Base-by-base conservation (phyloP, 2,797 vertebrate genomes). In the Paguma larvata region DNA sequence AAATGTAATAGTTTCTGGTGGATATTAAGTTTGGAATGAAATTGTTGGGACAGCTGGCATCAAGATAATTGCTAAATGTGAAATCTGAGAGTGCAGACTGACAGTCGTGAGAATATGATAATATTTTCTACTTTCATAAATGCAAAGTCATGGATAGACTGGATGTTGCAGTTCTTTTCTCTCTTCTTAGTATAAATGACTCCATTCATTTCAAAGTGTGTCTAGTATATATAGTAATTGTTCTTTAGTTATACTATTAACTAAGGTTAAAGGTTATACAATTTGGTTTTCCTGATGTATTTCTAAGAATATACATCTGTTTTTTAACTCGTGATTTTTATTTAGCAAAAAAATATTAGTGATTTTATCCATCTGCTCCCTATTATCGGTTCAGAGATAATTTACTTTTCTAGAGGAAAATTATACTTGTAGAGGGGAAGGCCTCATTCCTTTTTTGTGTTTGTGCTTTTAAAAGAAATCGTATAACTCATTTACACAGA, bases 51-150 rank as follows among this genome's bases (percentile, higher is more conserved):
- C 98, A 98, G 97, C 97, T 98, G 98, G 97, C 96, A 98, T 98
- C 94, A 88, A 95, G 79, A 96, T 98, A 98, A 98, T 98, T 98
- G 97, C 85, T 97, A 97, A 98, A 98, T 97, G 93, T 94, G 96
- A 98, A 98, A 97, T 98, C 95, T 97, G 91, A 98, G 96, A 97
- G 93, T 51, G 68, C 72, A 98, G 95, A 93, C 94, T 98, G 97
- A 94, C 92, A 96, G 90, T 96, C 97, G 18, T 83, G 68, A 97
- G 93, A 88, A 4, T 97, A 94, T 98, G 87, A 88, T 95, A 95
- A 4, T 98, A 89, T 97, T 95, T 98, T 77, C 95, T 98, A 19
- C 93, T 98, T 98, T 98, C 98, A 91, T 97, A 80, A 25, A 48
- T 86, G 86, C 63, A 97, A 95, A 97, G 97, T 92, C 86, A 86